These are phyloP conservation scores for Trematomus loennbergii DNA, from an alignment of 2,113 vertebrate genomes.

Conservation along the genomic window DNA sequence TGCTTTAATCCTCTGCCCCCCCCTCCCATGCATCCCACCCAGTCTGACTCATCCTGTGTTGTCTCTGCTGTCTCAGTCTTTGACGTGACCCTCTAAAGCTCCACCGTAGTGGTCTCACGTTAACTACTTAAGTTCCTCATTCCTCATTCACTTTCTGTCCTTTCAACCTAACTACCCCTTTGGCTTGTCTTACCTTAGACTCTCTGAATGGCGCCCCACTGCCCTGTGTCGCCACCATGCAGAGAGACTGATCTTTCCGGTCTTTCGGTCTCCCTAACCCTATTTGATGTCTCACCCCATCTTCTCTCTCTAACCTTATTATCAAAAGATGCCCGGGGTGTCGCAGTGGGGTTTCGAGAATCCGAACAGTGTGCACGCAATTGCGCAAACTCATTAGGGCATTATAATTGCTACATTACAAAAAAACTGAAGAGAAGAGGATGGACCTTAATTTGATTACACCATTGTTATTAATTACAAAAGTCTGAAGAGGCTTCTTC, in stretches of 20 bases:
- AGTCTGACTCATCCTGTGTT: constrained; percentile 23
- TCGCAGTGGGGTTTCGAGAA: constrained; percentile 41
- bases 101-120: constrained; percentile 17
- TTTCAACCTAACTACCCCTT: constrained; percentile 26
- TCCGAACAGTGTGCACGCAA: constrained; percentile 48
- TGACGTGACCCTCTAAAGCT: constrained; percentile 25
- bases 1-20: background rate
- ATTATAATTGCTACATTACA: constrained; percentile 48
- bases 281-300: constrained; percentile 20
- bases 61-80: constrained; percentile 20
- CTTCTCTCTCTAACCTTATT: constrained; percentile 33
- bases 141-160: constrained; percentile 19
- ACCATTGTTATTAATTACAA: constrained; percentile 66
- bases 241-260: constrained; percentile 32
- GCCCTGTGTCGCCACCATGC: constrained; percentile 6
- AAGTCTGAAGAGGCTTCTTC: constrained; percentile 31
- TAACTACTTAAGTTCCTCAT: constrained; percentile 35
- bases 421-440: constrained; percentile 12
- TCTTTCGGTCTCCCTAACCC: constrained; percentile 15
- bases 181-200: background rate
- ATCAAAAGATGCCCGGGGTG: constrained; percentile 25
- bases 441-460: constrained; percentile 65
- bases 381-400: constrained; percentile 58
- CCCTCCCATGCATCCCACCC: constrained; percentile 1
- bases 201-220: constrained; percentile 14